Evolutionary conservation across 2,888 invertebrate genomes (phyloP).

Genomic region (Athalia circularis): DNA sequence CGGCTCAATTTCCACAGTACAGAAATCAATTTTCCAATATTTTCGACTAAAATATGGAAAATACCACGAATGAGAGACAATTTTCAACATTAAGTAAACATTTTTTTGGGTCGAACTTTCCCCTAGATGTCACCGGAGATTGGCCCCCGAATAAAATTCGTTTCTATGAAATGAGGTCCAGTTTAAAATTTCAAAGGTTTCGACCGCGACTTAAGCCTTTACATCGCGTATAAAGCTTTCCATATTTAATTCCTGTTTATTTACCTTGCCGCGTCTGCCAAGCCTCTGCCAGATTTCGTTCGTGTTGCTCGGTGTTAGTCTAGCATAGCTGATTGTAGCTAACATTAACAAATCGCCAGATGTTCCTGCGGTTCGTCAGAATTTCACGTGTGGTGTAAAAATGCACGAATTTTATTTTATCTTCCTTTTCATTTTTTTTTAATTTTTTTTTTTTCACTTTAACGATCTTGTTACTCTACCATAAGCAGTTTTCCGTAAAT

Average conservation of each 20-base stretch:
- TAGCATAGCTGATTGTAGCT: slow-evolving; percentile 50
- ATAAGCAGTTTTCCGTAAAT: slow-evolving; percentile 16
- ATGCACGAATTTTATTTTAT: slow-evolving; percentile 54
- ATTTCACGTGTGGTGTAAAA: slow-evolving; percentile 66
- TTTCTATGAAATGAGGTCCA: slow-evolving; percentile 18
- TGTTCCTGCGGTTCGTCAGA: slow-evolving; percentile 65
- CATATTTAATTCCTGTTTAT: slow-evolving; percentile 73
- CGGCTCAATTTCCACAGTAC: too few species aligned
- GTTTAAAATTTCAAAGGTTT: slow-evolving; percentile 37
- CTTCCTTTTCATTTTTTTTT: slow-evolving; percentile 44
- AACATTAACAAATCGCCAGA: slow-evolving; percentile 72
- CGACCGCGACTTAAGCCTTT: slow-evolving; percentile 37
- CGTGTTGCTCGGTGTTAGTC: slow-evolving; percentile 45
- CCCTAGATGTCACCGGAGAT: too few species aligned
- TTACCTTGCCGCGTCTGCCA: slow-evolving; percentile 65
- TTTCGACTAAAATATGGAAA: too few species aligned
- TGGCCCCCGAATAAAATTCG: not conserved
- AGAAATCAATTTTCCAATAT: too few species aligned
- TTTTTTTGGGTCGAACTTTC: too few species aligned
- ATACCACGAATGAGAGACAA: too few species aligned
- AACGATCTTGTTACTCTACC: slow-evolving; percentile 34
- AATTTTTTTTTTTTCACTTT: slow-evolving; percentile 40
- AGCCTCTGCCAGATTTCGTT: slow-evolving; percentile 46
- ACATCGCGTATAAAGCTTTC: slow-evolving; percentile 62
- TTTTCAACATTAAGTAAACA: too few species aligned